Conservation (phyloP, 2,888 invertebrate genomes). For the Colletes collaris region DNA sequence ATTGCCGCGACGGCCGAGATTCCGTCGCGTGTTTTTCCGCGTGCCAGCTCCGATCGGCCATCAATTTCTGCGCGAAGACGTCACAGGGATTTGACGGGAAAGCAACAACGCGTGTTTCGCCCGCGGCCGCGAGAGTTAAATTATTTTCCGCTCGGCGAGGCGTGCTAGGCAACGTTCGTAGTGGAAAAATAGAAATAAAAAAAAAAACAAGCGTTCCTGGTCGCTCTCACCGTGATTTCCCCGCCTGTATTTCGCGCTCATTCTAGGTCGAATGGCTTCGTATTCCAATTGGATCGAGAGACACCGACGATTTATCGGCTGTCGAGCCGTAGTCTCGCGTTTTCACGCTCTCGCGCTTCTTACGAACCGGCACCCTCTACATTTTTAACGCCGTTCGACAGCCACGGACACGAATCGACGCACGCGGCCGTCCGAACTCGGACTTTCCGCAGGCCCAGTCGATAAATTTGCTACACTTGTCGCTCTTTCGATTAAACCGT, state of each 20-base stretch:
- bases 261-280: constrained; percentile 31
- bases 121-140: constrained; percentile 37
- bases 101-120: constrained; percentile 16
- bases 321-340: constrained; percentile 16
- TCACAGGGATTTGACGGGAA: background rate
- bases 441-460: background rate
- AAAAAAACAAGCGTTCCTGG: constrained; percentile 5
- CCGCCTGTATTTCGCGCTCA: constrained; percentile 8
- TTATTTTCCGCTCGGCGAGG: constrained; percentile 53
- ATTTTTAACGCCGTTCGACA: constrained; percentile 1
- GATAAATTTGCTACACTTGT: constrained; percentile 27
- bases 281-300: constrained; percentile 39
- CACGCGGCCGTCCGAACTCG: constrained; percentile 8
- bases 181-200: constrained; percentile 25
- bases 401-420: background rate
- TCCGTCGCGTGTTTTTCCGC: background rate
- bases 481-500: constrained; percentile 32
- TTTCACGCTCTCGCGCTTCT: constrained; percentile 31
- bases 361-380: constrained; percentile 11
- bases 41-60: background rate
- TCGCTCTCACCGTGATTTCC: constrained; percentile 7
- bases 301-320: constrained; percentile 48
- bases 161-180: constrained; percentile 9
- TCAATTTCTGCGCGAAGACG: constrained; percentile 22
- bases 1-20: background rate